Evolutionary conservation across 2,888 invertebrate species (phyloP), one percentile per base, ranked within the genome.

Genomic region (Apotomis betuletana): DNA sequence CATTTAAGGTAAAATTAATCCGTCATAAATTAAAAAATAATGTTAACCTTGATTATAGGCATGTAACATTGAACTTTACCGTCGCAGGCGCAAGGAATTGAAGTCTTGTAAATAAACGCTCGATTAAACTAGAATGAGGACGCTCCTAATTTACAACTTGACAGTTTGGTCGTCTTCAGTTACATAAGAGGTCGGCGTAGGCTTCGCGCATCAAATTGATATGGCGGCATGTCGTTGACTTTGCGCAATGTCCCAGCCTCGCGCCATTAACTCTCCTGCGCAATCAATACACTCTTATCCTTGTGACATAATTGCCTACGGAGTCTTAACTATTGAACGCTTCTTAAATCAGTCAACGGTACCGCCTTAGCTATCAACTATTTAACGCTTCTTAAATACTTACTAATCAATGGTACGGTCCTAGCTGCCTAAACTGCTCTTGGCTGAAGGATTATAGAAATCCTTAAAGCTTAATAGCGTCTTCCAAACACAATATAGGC

Each of bases 161-260:
- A 67, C 70, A 74, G 58, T 64, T 83, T 49, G 51, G 67, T 82
- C 80, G 85, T 83, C 81, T 81, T 78, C 78, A 67, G 72, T 87
- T 88, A 84, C 80, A 83, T 85, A 87, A 88, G 68, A 52, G 67
- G 75, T 73, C 76, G 78, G 80, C 78, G 79, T 80, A 82, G 81
- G 81, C 81, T 82, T 81, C 80, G 79, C 80, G 81, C 80, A 80
- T 81, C 82, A 83, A 83, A 84, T 84, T 84, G 86, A 82, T 86
- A 83, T 85, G 82, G 81, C 85, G 82, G 87, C 86, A 87, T 87
- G 85, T 87, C 87, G 86, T 87, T 87, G 84, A 81, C 80, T 83
- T 89, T 88, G 83, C 84, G 87, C 83, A 88, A 87, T 78, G 75
- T 65, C 77, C 77, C 78, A 72, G 67, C 68, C 68, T 71, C 61